Evolutionary conservation across 2,113 vertebrate genomes (phyloP).

Genomic region (Pteropus alecto): DNA sequence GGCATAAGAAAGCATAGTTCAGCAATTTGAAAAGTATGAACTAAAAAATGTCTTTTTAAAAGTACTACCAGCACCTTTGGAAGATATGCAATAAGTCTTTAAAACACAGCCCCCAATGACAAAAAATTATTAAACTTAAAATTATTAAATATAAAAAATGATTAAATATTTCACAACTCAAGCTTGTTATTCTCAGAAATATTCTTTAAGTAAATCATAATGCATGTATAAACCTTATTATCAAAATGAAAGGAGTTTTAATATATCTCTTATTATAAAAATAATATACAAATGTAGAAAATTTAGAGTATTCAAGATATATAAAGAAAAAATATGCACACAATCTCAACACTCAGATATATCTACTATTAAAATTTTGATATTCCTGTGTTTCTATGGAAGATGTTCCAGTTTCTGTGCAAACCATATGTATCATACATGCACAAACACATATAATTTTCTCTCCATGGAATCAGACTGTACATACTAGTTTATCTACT

Average conservation of each 20-base stretch:
- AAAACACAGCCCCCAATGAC: background rate
- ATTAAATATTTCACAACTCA: background rate
- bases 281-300: background rate
- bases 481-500: background rate
- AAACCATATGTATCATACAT: background rate
- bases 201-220: background rate
- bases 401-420: background rate
- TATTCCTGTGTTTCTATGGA: background rate
- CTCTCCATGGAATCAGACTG: background rate
- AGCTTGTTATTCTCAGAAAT: background rate
- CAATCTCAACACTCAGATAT: background rate
- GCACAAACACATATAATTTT: background rate
- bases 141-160: background rate
- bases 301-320: background rate
- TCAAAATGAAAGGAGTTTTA: slow-evolving; percentile 3
- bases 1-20: background rate
- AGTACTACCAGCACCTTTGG: background rate
- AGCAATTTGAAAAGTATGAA: background rate
- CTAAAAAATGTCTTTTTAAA: background rate
- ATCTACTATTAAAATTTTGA: background rate
- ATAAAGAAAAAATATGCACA: background rate
- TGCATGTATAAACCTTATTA: background rate
- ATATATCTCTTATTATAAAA: background rate
- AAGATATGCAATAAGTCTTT: background rate
- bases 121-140: background rate